Percentiles rank a stretch among this genome's conserved stretches.
Conservation (phyloP, 2,797 vertebrate species). For the Esox masquinongy region DNA sequence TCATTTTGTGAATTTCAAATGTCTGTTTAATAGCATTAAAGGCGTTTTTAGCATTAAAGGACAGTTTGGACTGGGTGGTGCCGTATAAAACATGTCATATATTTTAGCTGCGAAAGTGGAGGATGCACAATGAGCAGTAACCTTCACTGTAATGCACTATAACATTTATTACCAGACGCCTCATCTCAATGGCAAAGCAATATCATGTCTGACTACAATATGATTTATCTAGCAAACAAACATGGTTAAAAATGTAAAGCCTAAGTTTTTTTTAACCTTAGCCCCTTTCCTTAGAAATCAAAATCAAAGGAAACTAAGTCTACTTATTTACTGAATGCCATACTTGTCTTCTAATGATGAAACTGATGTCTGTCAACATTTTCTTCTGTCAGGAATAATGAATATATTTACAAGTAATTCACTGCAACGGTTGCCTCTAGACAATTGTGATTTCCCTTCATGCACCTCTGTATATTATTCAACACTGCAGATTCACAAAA, state of each 20-base stretch:
- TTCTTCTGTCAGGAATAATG: slow-evolving; percentile 66
- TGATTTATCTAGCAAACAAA: slow-evolving; percentile 54
- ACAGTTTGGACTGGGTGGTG: slow-evolving; percentile 47
- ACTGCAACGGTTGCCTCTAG: slow-evolving; percentile 70
- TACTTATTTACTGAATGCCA: slow-evolving; percentile 66
- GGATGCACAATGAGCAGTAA: slow-evolving; percentile 50
- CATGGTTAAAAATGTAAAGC: slow-evolving; percentile 64
- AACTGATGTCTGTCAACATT: slow-evolving; percentile 76
- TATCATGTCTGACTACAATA: neutral
- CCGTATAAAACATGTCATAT: slow-evolving; percentile 60
- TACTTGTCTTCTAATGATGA: slow-evolving; percentile 64
- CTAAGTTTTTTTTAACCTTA: slow-evolving; percentile 43
- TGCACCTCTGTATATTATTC: slow-evolving; percentile 78
- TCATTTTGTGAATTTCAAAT: too few species aligned
- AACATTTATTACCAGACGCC: neutral
- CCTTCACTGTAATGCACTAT: neutral
- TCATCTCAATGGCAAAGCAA: neutral
- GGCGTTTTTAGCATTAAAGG: slow-evolving; percentile 11
- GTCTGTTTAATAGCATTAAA: neutral
- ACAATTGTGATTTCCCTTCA: slow-evolving; percentile 73
- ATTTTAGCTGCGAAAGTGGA: slow-evolving; percentile 46
- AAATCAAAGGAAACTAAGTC: slow-evolving; percentile 46
- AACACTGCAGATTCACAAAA: slow-evolving; percentile 75
- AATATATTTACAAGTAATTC: slow-evolving; percentile 78
- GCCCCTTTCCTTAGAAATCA: slow-evolving; percentile 55